These are phyloP conservation scores for Sacculina carcini DNA, from an alignment of 2,888 invertebrate genomes.

Conservation along the genomic window DNA sequence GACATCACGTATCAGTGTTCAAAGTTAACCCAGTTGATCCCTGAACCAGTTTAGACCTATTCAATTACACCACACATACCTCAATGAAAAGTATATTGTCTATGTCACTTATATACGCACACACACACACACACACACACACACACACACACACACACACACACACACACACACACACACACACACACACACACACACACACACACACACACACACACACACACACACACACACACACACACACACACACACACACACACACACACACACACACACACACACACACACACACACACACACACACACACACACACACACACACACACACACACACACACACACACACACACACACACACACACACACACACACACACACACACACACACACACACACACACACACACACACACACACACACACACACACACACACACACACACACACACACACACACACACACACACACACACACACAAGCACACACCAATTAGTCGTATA, in stretches of 20 bases:
- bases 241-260: background rate
- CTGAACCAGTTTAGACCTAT: too few relatives aligned
- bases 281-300: conserved; percentile 1
- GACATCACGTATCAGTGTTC: too few relatives aligned
- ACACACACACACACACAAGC: background rate
- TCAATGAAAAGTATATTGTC: too few relatives aligned
- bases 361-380: background rate
- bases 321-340: background rate
- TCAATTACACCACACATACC: too few relatives aligned
- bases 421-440: background rate
- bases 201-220: background rate
- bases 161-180: too few relatives aligned
- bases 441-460: background rate
- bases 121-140: too few relatives aligned
- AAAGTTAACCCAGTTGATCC: too few relatives aligned
- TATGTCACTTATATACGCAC: too few relatives aligned
- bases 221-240: background rate
- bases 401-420: background rate
- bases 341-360: background rate
- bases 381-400: background rate
- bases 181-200: too few relatives aligned
- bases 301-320: conserved; percentile 1
- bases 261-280: background rate
- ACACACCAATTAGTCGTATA: background rate
- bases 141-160: too few relatives aligned